Base-by-base conservation (phyloP, 2,113 vertebrate species). In the Pica pica region DNA sequence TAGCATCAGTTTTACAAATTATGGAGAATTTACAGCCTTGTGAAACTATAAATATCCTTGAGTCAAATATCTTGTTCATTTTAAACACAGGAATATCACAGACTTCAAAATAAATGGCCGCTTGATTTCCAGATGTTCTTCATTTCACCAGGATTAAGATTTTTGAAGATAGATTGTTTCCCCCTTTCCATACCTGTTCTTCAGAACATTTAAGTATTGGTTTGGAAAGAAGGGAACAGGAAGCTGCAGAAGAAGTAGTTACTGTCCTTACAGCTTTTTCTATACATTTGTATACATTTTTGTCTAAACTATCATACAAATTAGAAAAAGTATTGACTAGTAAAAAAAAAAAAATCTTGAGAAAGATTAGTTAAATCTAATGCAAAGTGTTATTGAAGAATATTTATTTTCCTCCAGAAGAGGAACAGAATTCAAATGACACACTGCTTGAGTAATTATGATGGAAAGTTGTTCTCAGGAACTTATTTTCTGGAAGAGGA, bases 161-260 rank as follows among this genome's bases (percentile, higher is more conserved):
- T 50, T 94, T 15, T 50, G 19, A 55, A 57, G 24, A 60, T 2
- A 74, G 33, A n/a, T 57, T 35, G 9, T 42, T 69, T 39, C 5
- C 2, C 3, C 1, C 4, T 64, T 65, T 74, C 57, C 41, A 31
- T 35, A 59, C 0, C 1, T 60, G 5, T 22, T 77, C 28, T 57
- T 75, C 30, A 42, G 16, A 70, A 39, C 7, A 33, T 44, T 53
- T 41, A 86, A 50, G 2, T 64, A 37, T 10, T 71, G 18, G 1
- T 11, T 3, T n/a, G 15, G 8, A 78, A 82, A 64, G 20, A 78
- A 69, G 15, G 5, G 2, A 53, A 61, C 16, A 20, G 6, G 37
- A 89, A 85, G 69, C 3, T 44, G 4, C 6, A 33, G 18, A 82
- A 61, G 10, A 47, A 71, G 50, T 27, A 61, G 33, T 22, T 85